A percentile compares a stretch with the other conserved stretches of the same genome.
Conservation (phyloP, 2,888 invertebrate species). For the Odontothrips loti region DNA sequence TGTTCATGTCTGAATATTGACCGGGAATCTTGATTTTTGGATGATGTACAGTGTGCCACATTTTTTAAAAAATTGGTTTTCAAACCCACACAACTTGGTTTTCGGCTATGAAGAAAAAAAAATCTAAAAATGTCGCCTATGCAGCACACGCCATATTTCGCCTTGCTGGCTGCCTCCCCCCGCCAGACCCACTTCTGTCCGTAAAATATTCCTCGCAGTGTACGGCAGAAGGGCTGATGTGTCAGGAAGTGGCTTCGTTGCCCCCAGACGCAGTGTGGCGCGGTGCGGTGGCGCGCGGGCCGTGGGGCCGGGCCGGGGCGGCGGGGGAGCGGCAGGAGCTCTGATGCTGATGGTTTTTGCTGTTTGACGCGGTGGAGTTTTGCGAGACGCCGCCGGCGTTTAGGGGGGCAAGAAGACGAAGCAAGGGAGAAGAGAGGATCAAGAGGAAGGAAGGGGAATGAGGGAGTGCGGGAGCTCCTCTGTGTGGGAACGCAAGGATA, state of each 20-base stretch:
- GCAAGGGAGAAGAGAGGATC: not conserved
- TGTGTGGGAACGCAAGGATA: too few relatives aligned
- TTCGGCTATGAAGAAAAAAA: too few relatives aligned
- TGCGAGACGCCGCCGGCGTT: constrained; percentile 13
- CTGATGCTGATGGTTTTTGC: constrained; percentile 23
- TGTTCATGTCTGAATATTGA: too few relatives aligned
- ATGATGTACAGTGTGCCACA: too few relatives aligned
- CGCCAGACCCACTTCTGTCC: not conserved
- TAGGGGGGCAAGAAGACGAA: not conserved
- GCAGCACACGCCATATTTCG: too few relatives aligned
- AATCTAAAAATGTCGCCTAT: too few relatives aligned
- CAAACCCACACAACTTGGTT: not conserved
- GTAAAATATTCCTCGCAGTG: not conserved
- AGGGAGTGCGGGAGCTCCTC: not conserved
- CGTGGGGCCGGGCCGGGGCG: not conserved
- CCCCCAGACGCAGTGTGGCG: not conserved
- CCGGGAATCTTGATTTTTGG: too few relatives aligned
- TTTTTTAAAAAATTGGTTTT: too few relatives aligned
- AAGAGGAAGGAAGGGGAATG: not conserved
- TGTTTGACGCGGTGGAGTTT: constrained; percentile 22
- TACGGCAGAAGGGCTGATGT: not conserved
- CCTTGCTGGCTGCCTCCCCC: too few relatives aligned
- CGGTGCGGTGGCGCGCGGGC: not conserved
- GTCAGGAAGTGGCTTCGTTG: constrained; percentile 20
- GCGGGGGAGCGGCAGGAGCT: not conserved